Percentiles rank a stretch among this genome's conserved stretches.
Conservation (phyloP, 2,888 invertebrate genomes). For the Keiferia lycopersicella region DNA sequence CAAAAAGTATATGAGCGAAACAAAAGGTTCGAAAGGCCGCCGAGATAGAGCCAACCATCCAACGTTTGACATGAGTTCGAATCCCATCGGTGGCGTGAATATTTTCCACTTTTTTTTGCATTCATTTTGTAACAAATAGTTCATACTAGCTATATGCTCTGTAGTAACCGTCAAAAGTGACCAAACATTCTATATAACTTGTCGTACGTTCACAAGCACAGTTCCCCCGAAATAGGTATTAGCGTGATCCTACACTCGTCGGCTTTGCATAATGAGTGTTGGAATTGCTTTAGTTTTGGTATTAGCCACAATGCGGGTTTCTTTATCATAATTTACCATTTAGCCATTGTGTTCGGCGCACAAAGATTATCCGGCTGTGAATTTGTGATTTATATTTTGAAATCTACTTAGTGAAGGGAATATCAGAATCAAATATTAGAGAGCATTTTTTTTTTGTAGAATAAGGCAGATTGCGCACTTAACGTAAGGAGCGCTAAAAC, state of each 20-base stretch:
- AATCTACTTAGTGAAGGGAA: no score
- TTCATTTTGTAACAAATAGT: no score
- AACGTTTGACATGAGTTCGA: no score
- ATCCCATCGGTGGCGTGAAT: no score
- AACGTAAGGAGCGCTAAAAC: no score
- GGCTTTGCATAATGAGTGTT: constrained; percentile 24
- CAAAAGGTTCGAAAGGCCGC: no score
- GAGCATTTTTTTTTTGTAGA: not conserved
- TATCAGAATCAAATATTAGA: not conserved
- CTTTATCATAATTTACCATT: constrained; percentile 20
- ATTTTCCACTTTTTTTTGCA: no score
- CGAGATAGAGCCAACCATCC: no score
- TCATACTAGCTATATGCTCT: no score
- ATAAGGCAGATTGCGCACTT: no score
- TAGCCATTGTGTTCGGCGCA: not conserved
- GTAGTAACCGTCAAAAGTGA: no score
- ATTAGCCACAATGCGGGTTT: not conserved
- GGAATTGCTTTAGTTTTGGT: constrained; percentile 17
- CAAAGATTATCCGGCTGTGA: constrained; percentile 1
- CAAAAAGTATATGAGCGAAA: no score
- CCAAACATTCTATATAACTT: not conserved
- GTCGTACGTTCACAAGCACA: not conserved
- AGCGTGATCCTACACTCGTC: constrained; percentile 14
- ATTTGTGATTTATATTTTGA: not conserved
- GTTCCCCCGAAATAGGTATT: constrained; percentile 28